Percentiles rank a stretch among this genome's conserved stretches.
Evolutionary conservation across 2,113 vertebrate species (phyloP).

Genomic region (Numida meleagris): DNA sequence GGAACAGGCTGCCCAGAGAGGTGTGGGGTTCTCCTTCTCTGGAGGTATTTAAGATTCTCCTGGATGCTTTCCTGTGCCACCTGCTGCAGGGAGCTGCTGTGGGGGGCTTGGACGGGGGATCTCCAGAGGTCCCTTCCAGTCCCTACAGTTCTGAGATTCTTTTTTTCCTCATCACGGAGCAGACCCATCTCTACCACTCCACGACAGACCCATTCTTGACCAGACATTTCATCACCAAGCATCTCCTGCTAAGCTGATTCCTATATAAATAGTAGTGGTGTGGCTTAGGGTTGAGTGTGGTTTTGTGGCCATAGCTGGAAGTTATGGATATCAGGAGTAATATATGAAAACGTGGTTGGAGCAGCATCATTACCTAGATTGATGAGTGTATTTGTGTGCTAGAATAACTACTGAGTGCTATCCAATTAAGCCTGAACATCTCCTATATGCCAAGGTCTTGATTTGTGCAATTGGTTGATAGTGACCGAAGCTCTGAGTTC

Average conservation of each 20-base stretch:
- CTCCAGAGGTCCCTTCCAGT: too few species aligned
- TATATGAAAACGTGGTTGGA: neutral
- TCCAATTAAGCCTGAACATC: neutral
- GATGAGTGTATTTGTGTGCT: neutral
- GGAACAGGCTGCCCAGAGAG: too few species aligned
- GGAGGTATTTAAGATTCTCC: too few species aligned
- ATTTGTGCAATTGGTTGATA: neutral
- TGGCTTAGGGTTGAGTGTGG: accelerated
- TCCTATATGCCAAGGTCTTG: neutral
- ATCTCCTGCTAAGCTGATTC: neutral
- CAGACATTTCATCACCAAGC: accelerated
- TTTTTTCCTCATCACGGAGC: neutral
- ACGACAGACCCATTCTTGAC: neutral
- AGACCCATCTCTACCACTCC: accelerated
- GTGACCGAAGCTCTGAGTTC: neutral
- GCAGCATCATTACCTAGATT: neutral
- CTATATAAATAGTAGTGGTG: accelerated
- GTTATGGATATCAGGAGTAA: neutral
- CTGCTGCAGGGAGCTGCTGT: too few species aligned
- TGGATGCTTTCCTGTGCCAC: too few species aligned
- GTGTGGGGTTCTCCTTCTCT: too few species aligned
- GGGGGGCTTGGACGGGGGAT: too few species aligned
- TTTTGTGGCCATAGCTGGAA: accelerated
- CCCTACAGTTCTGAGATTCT: neutral
- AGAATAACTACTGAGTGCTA: neutral